These are phyloP conservation scores for Luffia ferchaultella DNA, from an alignment of 2,888 invertebrate species.

Conservation along the genomic window DNA sequence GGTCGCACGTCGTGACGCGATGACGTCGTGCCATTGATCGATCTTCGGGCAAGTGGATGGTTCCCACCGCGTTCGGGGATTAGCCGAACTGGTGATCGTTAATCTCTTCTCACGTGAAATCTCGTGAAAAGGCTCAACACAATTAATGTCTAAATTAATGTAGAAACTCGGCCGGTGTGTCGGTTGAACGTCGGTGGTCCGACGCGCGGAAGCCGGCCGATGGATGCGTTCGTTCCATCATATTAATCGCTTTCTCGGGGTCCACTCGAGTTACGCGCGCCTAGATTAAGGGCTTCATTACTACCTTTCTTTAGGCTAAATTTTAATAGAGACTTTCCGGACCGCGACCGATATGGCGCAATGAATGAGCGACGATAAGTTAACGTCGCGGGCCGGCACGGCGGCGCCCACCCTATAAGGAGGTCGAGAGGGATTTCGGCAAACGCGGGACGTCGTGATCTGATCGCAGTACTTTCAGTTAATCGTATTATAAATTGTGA, in stretches of 20 bases:
- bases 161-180: too few relatives aligned
- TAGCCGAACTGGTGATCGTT: constrained; percentile 46
- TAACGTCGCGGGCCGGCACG: too few relatives aligned
- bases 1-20: too few relatives aligned
- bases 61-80: constrained; percentile 48
- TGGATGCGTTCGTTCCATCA: constrained; percentile 50
- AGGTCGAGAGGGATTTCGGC: too few relatives aligned
- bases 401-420: too few relatives aligned
- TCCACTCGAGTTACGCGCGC: constrained; percentile 60
- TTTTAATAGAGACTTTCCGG: constrained; percentile 60
- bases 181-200: constrained; percentile 46
- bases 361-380: constrained; percentile 44
- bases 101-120: constrained; percentile 54
- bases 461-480: constrained; percentile 52
- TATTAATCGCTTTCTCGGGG: constrained; percentile 46
- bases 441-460: constrained; percentile 46
- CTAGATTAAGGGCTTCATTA: constrained; percentile 55
- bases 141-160: constrained; percentile 43
- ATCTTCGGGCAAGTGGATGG: too few relatives aligned
- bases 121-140: constrained; percentile 33
- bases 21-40: too few relatives aligned
- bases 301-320: constrained; percentile 57
- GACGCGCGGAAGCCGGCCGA: constrained; percentile 19
- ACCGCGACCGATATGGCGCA: constrained; percentile 32
- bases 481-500: constrained; percentile 62